Percentiles rank a stretch among this genome's conserved stretches.
Evolutionary conservation across 2,113 vertebrate species (phyloP).

Genomic region (Cyanoderma ruficeps): DNA sequence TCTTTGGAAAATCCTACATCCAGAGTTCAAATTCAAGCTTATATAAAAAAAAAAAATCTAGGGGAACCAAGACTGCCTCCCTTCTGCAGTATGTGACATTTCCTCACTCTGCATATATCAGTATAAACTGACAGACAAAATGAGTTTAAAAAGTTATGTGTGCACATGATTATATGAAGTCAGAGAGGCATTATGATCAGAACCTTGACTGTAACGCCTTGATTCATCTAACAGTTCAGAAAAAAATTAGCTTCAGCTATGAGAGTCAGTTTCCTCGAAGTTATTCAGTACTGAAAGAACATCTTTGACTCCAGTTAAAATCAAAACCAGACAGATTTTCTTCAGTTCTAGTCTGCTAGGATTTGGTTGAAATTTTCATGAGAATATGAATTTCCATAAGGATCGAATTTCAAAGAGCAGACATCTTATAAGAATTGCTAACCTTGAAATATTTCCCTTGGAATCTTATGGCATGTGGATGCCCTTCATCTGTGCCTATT

Average conservation of each 20-base stretch:
- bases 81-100: neutral
- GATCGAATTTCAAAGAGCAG: slow-evolving; percentile 34
- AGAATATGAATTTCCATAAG: slow-evolving; percentile 50
- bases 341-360: neutral
- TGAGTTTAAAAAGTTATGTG: neutral
- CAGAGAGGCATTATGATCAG: neutral
- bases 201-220: neutral
- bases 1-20: neutral
- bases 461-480: neutral
- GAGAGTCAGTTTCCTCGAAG: neutral
- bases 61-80: neutral
- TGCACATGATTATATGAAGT: neutral
- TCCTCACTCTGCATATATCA: neutral
- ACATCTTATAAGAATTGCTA: slow-evolving; percentile 29
- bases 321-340: slow-evolving; percentile 39
- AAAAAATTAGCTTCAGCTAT: neutral
- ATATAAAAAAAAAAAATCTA: neutral
- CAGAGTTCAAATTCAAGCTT: slow-evolving; percentile 2
- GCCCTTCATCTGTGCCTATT: neutral
- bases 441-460: slow-evolving; percentile 27
- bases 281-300: neutral
- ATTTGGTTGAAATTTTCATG: slow-evolving; percentile 23
- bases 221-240: neutral
- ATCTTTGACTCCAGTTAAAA: slow-evolving; percentile 19
- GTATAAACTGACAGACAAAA: neutral